A percentile compares a stretch with the other conserved stretches of the same genome.
These are phyloP conservation scores for Epiperipatus broadwayi DNA, from an alignment of 2,888 invertebrate genomes.

Conservation along the genomic window DNA sequence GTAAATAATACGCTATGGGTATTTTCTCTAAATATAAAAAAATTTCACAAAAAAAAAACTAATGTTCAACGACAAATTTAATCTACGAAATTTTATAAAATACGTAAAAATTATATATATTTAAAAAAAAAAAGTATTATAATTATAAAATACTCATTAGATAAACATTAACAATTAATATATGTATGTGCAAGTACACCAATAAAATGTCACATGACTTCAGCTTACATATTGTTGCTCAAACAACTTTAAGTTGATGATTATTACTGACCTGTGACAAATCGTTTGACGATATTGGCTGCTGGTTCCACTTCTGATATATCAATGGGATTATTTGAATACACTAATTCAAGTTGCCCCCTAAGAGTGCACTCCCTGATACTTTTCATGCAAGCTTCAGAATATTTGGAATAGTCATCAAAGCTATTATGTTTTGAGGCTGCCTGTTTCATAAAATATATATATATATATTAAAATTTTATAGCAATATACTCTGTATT, in stretches of 20 bases:
- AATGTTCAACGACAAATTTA: too few species aligned
- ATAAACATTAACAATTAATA: not conserved
- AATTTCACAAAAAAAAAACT: too few species aligned
- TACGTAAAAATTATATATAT: too few species aligned
- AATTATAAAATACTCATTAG: too few species aligned
- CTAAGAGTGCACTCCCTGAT: constrained; percentile 67
- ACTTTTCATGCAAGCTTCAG: constrained; percentile 67
- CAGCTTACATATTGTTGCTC: too few species aligned
- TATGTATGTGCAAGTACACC: constrained; percentile 11
- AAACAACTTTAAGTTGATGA: not conserved
- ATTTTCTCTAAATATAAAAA: too few species aligned
- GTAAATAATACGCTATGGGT: too few species aligned
- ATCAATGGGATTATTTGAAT: constrained; percentile 54
- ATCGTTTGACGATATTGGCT: constrained; percentile 81
- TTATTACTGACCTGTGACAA: constrained; percentile 53
- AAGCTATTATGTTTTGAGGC: constrained; percentile 60
- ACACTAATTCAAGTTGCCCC: constrained; percentile 74
- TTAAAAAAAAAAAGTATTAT: constrained; percentile 13
- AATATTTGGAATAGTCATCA: constrained; percentile 61
- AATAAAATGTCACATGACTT: too few species aligned
- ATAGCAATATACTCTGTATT: not conserved
- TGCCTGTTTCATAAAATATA: constrained; percentile 38
- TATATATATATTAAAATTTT: constrained; percentile 12
- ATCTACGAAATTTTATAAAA: too few species aligned
- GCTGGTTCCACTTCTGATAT: constrained; percentile 80